A percentile compares a stretch with the other conserved stretches of the same genome.
These are phyloP conservation scores for Eretmocerus hayati DNA, from an alignment of 2,888 invertebrate genomes.

Conservation along the genomic window DNA sequence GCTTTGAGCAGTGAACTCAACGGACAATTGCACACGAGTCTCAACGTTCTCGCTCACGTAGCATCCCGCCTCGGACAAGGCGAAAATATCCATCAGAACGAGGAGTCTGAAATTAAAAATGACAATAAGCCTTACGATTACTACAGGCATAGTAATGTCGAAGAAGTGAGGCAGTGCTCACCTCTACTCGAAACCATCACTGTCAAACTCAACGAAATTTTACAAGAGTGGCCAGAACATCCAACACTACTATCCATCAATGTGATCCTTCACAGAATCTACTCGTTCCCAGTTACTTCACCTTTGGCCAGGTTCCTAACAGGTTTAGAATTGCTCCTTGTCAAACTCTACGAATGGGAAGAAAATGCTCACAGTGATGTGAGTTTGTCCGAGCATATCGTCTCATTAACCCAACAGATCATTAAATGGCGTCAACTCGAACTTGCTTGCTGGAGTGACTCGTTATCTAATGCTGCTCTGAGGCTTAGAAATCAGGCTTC, in stretches of 20 bases:
- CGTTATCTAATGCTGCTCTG: slow-evolving; percentile 62
- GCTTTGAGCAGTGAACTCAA: slow-evolving; percentile 54
- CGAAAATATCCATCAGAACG: slow-evolving; percentile 36
- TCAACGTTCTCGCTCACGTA: slow-evolving; percentile 51
- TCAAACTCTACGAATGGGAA: slow-evolving; percentile 86
- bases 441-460: slow-evolving; percentile 79
- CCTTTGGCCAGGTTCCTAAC: slow-evolving; percentile 83
- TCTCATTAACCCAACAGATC: slow-evolving; percentile 71
- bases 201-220: slow-evolving; percentile 55
- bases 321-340: slow-evolving; percentile 82
- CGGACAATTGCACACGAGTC: slow-evolving; percentile 51
- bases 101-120: neutral
- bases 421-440: slow-evolving; percentile 88
- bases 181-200: slow-evolving; percentile 63
- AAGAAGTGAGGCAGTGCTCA: slow-evolving; percentile 67
- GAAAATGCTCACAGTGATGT: slow-evolving; percentile 81
- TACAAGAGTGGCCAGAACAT: slow-evolving; percentile 83
- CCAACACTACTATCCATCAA: slow-evolving; percentile 75
- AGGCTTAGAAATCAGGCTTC: slow-evolving; percentile 63
- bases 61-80: slow-evolving; percentile 50
- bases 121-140: slow-evolving; percentile 55
- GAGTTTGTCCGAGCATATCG: slow-evolving; percentile 67
- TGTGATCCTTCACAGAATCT: slow-evolving; percentile 58
- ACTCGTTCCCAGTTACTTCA: slow-evolving; percentile 67
- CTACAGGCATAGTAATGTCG: slow-evolving; percentile 76